phyloP scores from a whole-genome alignment of 2,113 vertebrate genomes.

The Notothenia rossii region DNA sequence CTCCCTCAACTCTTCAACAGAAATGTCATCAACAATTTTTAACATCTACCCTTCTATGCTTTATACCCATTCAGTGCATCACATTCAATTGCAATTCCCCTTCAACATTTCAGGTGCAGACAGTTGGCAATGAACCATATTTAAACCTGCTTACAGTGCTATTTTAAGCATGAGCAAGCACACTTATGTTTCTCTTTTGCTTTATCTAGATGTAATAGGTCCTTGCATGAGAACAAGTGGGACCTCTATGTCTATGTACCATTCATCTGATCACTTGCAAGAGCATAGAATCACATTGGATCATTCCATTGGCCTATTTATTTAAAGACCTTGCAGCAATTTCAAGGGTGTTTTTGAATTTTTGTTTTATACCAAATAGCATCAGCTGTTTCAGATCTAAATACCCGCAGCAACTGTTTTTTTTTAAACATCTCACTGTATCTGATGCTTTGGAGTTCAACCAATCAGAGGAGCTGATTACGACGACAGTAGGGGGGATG shows the following conservation, averaged over 20 bases:
- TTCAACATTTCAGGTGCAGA: slow-evolving; percentile 1
- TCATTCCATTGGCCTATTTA: slow-evolving; percentile 1
- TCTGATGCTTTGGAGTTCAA: slow-evolving; percentile 18
- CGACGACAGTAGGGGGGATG: not conserved
- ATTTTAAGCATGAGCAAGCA: slow-evolving; percentile 7
- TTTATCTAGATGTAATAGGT: slow-evolving; percentile 17
- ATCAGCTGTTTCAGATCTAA: slow-evolving; percentile 17
- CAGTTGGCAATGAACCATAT: not conserved
- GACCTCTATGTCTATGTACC: slow-evolving; percentile 14
- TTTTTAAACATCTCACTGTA: slow-evolving; percentile 20
- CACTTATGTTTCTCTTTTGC: not conserved
- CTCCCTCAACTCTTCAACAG: not conserved
- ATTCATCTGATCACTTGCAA: slow-evolving; percentile 1
- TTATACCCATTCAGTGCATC: not conserved
- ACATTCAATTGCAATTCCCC: not conserved
- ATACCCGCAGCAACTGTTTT: slow-evolving; percentile 4
- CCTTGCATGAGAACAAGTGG: slow-evolving; percentile 19
- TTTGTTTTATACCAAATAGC: slow-evolving; percentile 3
- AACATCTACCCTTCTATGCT: not conserved
- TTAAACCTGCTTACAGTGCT: not conserved
- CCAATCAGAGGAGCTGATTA: slow-evolving; percentile 41
- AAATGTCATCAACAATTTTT: not conserved
- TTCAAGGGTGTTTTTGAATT: slow-evolving; percentile 12
- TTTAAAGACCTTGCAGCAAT: not conserved
- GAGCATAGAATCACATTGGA: not conserved